Evolutionary conservation across 2,888 invertebrate species (phyloP).

Genomic region (Thelaira solivaga): DNA sequence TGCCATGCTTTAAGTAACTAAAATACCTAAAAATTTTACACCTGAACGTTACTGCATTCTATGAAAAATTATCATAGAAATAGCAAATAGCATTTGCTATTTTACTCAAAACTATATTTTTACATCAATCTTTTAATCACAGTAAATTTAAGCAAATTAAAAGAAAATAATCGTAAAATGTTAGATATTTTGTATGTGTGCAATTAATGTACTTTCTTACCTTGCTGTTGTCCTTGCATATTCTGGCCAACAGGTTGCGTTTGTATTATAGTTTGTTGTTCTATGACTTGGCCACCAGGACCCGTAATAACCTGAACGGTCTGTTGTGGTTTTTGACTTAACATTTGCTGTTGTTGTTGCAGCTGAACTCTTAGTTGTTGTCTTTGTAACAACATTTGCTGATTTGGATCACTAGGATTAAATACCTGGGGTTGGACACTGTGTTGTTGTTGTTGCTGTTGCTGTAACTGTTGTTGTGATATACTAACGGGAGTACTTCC

Average conservation of each 20-base stretch:
- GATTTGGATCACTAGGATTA: conserved; percentile 74
- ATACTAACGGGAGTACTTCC: conserved; percentile 41
- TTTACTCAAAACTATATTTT: too few relatives aligned
- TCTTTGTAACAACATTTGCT: conserved; percentile 73
- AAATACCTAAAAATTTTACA: too few relatives aligned
- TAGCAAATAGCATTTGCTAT: too few relatives aligned
- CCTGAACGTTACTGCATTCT: too few relatives aligned
- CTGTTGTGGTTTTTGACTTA: conserved; percentile 66
- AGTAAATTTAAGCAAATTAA: background rate
- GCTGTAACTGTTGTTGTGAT: conserved; percentile 64
- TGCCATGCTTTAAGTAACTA: too few relatives aligned
- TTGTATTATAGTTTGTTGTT: conserved; percentile 68
- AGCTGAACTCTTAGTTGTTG: conserved; percentile 75
- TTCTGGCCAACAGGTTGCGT: conserved; percentile 64
- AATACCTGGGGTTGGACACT: conserved; percentile 68
- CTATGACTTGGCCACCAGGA: conserved; percentile 67
- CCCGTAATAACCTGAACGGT: conserved; percentile 73
- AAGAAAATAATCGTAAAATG: too few relatives aligned
- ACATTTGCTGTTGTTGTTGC: conserved; percentile 62
- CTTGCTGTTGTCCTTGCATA: conserved; percentile 44
- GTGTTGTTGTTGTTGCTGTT: conserved; percentile 64
- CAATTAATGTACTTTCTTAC: conserved; percentile 21
- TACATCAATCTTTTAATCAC: too few relatives aligned
- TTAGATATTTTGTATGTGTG: too few relatives aligned
- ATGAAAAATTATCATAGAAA: too few relatives aligned